These are phyloP conservation scores for Ophthalmolycus amberensis DNA, from an alignment of 2,113 vertebrate genomes.

Conservation along the genomic window DNA sequence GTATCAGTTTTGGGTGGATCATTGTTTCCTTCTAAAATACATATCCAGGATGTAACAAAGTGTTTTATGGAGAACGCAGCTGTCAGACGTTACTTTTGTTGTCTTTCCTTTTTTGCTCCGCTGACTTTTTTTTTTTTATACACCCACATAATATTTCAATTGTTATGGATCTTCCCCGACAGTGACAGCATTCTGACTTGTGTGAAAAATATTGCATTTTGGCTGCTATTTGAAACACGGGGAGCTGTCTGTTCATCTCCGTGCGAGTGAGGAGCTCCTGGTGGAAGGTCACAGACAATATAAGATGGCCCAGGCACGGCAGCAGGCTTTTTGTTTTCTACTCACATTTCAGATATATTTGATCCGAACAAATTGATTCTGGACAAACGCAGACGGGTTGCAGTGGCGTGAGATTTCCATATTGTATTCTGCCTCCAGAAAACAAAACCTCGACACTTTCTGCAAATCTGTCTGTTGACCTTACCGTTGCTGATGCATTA, in stretches of 20 bases:
- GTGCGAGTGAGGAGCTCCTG: constrained; percentile 16
- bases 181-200: constrained; percentile 18
- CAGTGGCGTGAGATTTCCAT: not conserved
- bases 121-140: constrained; percentile 41
- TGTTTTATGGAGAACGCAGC: not conserved
- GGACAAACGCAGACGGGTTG: not conserved
- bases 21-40: not conserved
- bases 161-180: constrained; percentile 16
- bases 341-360: not conserved
- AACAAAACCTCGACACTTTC: not conserved
- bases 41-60: not conserved
- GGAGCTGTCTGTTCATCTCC: constrained; percentile 10
- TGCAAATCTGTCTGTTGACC: not conserved
- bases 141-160: constrained; percentile 36
- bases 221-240: constrained; percentile 15
- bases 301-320: not conserved
- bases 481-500: not conserved
- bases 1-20: constrained; percentile 1
- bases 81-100: constrained; percentile 8
- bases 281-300: not conserved
- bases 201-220: constrained; percentile 43
- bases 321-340: not conserved
- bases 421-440: not conserved
- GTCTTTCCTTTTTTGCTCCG: constrained; percentile 17
- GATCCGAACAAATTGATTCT: constrained; percentile 9